Percentiles rank a stretch among this genome's conserved stretches.
These are phyloP conservation scores for Zaprionus nigranus DNA, from an alignment of 1,140 invertebrate genomes.

Conservation along the genomic window DNA sequence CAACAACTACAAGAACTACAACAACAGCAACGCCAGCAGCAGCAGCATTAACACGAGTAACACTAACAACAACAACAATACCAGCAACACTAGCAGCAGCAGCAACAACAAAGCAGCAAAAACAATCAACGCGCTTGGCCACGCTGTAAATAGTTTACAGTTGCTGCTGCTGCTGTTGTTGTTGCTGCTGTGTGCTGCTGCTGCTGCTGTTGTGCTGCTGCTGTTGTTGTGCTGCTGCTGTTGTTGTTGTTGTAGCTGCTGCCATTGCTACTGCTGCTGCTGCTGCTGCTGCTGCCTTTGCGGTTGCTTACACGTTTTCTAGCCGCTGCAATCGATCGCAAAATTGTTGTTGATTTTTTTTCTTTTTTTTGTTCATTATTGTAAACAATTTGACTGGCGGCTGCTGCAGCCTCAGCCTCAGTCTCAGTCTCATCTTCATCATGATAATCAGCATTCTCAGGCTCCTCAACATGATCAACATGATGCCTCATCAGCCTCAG, in stretches of 20 bases:
- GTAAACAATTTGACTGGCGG: constrained; percentile 77
- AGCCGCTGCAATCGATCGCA: constrained; percentile 74
- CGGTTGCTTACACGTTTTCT: constrained; percentile 69
- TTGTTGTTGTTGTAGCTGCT: constrained; percentile 47
- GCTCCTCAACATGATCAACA: constrained; percentile 4
- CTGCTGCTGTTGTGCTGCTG: constrained; percentile 5
- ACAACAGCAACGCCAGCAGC: constrained; percentile 36
- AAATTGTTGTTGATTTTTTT: constrained; percentile 26
- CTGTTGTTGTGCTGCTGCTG: constrained; percentile 20
- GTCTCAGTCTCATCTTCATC: constrained; percentile 59
- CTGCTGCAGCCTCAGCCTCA: constrained; percentile 46
- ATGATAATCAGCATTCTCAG: constrained; percentile 47
- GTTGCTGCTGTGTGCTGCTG: background rate
- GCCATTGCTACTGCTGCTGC: constrained; percentile 5
- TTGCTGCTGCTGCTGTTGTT: constrained; percentile 48
- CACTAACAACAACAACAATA: constrained; percentile 21
- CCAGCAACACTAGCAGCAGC: constrained; percentile 31
- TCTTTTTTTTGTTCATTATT: constrained; percentile 53
- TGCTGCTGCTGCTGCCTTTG: constrained; percentile 38
- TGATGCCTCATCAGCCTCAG: background rate
- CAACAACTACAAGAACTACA: constrained; percentile 15
- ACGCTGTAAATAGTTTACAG: constrained; percentile 80
- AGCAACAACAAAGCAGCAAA: constrained; percentile 44
- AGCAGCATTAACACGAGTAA: too few species aligned
- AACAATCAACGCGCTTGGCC: constrained; percentile 72